Base-by-base conservation (phyloP, 1,140 invertebrate species). In the Panagrolaimus sp. region DNA sequence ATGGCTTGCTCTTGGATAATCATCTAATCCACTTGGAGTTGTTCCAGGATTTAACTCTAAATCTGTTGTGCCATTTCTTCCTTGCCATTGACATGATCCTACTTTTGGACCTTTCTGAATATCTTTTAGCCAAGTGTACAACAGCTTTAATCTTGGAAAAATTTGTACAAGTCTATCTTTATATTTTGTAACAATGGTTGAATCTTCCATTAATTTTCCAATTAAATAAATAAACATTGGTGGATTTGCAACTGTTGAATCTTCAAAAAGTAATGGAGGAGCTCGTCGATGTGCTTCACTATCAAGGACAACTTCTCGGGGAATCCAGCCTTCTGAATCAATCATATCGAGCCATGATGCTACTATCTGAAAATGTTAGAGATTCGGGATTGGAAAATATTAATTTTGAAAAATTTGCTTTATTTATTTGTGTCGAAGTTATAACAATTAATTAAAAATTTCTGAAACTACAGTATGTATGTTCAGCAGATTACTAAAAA, bases 271-370 rank as follows among this genome's bases (percentile, higher is more conserved):
- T 86, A 98, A 99, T 83, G 89, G 88, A 0, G 96, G 96, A 53
- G 83, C 81, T 68, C 69, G 78, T 13, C 65, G 46, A 44, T 78
- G 72, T 0, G 93, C 91, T 85, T 96, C 93, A 16, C 87, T 74
- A 9, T 92, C 92, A 5, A 96, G 83, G 72, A 95, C 94, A 85
- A 97, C 94, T 83, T 99, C 96, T 43, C 96, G 83, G 0, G 72
- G 31, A 38, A 99, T 98, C 96, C 96, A 99, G 0, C 96, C 96
- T 83, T 98, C 92, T 0, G 89, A 88, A 79, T 98, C 98, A 87
- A 98, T 92, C 1, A 97, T 85, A 84, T 98, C 93, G 73, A 98
- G 89, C 96, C 96, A 99, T 82, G 97, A 47, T 89, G 89, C 25
- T 94, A 81, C 27, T 16, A 83, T 82, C 79, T 79, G 38, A 46